phyloP scores from a whole-genome alignment of 1,140 invertebrate species.

The Periplaneta americana region DNA sequence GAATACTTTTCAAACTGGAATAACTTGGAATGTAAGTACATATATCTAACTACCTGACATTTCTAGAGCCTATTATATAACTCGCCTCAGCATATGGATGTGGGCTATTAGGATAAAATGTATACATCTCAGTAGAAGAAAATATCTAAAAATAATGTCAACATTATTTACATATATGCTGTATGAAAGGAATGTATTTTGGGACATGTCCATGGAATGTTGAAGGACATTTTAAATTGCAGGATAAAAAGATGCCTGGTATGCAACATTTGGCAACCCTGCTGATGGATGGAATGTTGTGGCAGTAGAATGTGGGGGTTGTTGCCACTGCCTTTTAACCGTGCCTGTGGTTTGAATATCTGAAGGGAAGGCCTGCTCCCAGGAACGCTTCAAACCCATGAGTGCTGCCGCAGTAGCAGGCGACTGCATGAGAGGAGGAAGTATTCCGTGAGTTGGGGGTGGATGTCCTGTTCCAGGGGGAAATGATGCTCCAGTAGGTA shows the following conservation, averaged over 20 bases:
- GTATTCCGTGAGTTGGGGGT: slow-evolving; percentile 37
- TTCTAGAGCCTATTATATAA: no score
- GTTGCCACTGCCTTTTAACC: slow-evolving; percentile 30
- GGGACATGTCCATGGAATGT: neutral
- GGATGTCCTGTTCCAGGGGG: slow-evolving; percentile 30
- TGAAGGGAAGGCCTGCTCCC: slow-evolving; percentile 35
- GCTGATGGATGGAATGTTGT: neutral
- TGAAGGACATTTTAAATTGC: neutral
- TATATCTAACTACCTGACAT: no score
- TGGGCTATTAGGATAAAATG: neutral
- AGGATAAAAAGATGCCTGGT: slow-evolving; percentile 4
- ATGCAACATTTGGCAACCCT: slow-evolving; percentile 1
- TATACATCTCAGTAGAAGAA: neutral
- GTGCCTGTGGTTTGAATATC: slow-evolving; percentile 27
- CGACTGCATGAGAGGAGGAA: slow-evolving; percentile 38
- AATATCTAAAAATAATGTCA: neutral
- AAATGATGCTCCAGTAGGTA: neutral
- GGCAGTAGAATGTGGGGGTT: slow-evolving; percentile 19
- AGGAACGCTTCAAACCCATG: slow-evolving; percentile 40
- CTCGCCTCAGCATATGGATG: neutral
- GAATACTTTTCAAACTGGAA: neutral
- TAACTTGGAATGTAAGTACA: neutral
- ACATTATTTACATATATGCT: neutral
- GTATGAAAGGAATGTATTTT: neutral
- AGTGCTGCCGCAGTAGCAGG: slow-evolving; percentile 32